A percentile compares a stretch with the other conserved stretches of the same genome.
Conservation (phyloP, 2,113 vertebrate species). For the Pungitius pungitius region DNA sequence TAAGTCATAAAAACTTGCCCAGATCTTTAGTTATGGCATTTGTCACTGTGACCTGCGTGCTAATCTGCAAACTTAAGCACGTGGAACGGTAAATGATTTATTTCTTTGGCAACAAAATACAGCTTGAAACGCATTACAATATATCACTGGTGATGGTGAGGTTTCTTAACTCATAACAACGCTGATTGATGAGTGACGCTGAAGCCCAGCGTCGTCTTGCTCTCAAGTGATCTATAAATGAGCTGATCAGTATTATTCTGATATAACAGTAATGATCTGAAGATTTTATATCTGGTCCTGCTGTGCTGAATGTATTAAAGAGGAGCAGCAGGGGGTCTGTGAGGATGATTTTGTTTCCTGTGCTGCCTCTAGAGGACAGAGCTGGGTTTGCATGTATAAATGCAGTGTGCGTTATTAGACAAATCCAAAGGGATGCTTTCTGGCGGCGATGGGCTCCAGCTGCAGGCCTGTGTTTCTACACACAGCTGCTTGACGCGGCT, state of each 20-base stretch:
- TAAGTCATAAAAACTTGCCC: constrained; percentile 44
- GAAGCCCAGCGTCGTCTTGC: constrained; percentile 23
- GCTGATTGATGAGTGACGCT: constrained; percentile 26
- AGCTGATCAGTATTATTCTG: constrained; percentile 2
- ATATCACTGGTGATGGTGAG: neutral
- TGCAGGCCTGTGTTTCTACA: constrained; percentile 66
- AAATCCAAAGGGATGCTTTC: constrained; percentile 33
- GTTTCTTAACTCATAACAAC: constrained; percentile 26
- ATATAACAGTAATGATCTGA: neutral
- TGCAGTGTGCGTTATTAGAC: constrained; percentile 6
- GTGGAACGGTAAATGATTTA: constrained; percentile 50
- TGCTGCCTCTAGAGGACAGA: neutral
- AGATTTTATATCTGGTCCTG: neutral
- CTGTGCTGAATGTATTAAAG: neutral
- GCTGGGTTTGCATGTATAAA: neutral
- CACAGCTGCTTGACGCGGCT: constrained; percentile 78
- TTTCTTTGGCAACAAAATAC: constrained; percentile 14
- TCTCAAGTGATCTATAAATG: constrained; percentile 53
- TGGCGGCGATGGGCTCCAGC: constrained; percentile 33
- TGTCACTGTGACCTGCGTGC: constrained; percentile 64
- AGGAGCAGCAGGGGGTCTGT: neutral
- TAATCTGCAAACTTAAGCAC: constrained; percentile 24
- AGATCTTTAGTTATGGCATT: constrained; percentile 26
- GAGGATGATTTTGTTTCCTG: neutral
- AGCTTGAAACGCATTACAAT: constrained; percentile 9